A percentile compares a stretch with the other conserved stretches of the same genome.
phyloP scores from a whole-genome alignment of 2,888 invertebrate species.

The Lamproptera curius region DNA sequence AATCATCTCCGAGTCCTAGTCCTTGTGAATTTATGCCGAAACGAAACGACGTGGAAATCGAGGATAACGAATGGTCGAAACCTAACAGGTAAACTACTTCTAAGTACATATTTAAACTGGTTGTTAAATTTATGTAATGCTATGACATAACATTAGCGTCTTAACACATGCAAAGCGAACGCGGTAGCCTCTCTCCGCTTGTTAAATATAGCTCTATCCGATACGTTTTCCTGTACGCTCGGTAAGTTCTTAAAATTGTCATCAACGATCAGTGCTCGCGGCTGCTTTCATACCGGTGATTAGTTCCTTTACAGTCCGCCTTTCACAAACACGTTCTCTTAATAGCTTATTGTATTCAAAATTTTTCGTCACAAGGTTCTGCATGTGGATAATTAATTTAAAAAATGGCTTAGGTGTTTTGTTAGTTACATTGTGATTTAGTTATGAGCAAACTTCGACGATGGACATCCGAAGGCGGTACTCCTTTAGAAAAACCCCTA shows the following conservation, averaged over 20 bases:
- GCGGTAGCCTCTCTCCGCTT: slow-evolving; percentile 65
- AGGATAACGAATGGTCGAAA: slow-evolving; percentile 66
- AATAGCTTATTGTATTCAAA: slow-evolving; percentile 47
- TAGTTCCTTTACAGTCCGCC: slow-evolving; percentile 63
- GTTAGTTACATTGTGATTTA: slow-evolving; percentile 42
- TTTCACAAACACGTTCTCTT: slow-evolving; percentile 51
- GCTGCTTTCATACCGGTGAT: slow-evolving; percentile 68
- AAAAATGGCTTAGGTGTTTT: slow-evolving; percentile 46
- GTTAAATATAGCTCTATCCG: slow-evolving; percentile 70
- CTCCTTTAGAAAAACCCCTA: slow-evolving; percentile 79
- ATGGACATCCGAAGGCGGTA: slow-evolving; percentile 84
- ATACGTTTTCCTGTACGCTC: slow-evolving; percentile 69
- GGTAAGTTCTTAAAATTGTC: slow-evolving; percentile 74
- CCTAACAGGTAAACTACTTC: slow-evolving; percentile 59
- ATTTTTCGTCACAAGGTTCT: slow-evolving; percentile 36
- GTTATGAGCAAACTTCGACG: slow-evolving; percentile 76
- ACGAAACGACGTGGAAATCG: slow-evolving; percentile 43
- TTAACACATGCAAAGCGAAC: slow-evolving; percentile 69
- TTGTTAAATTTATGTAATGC: slow-evolving; percentile 40
- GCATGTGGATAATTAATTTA: slow-evolving; percentile 37
- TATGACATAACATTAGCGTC: slow-evolving; percentile 64
- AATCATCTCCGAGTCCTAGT: slow-evolving; percentile 65
- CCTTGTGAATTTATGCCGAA: slow-evolving; percentile 46
- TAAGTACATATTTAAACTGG: slow-evolving; percentile 17
- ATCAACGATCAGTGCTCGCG: slow-evolving; percentile 73